Evolutionary conservation across 1,140 invertebrate genomes (phyloP).

Genomic region (Drosophila sulfurigaster): DNA sequence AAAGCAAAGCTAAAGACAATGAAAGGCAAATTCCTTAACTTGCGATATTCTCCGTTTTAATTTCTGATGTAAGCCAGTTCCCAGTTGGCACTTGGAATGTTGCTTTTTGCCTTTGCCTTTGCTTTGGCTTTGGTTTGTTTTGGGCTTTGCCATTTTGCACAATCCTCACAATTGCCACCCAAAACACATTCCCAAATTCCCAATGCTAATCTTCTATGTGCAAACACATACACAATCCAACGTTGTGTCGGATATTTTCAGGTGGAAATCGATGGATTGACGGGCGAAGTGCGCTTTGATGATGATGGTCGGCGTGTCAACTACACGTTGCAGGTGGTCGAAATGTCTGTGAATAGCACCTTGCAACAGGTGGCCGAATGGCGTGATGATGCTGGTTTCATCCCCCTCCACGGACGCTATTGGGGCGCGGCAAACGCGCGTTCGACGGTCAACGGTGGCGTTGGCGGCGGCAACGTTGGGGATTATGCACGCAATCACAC

Average conservation of each 20-base stretch:
- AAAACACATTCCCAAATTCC: conserved; percentile 23
- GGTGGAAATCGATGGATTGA: conserved; percentile 96
- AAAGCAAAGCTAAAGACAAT: background rate
- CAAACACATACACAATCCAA: background rate
- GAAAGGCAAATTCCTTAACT: background rate
- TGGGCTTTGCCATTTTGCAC: background rate
- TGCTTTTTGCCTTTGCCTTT: background rate
- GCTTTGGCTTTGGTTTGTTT: background rate
- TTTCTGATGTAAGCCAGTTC: conserved; percentile 9
- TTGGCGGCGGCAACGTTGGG: conserved; percentile 71
- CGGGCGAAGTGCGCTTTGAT: conserved; percentile 94
- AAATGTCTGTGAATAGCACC: conserved; percentile 95
- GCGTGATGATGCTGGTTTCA: conserved; percentile 93
- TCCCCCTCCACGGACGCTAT: conserved; percentile 89
- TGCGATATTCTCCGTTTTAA: conserved; percentile 9
- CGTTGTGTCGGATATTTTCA: conserved; percentile 85
- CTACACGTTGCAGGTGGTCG: conserved; percentile 96
- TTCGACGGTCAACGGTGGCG: conserved; percentile 87
- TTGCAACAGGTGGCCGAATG: conserved; percentile 96
- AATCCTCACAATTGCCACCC: background rate
- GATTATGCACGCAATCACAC: conserved; percentile 94
- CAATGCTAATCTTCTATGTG: conserved; percentile 41
- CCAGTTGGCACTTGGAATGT: conserved; percentile 6
- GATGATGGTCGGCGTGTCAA: conserved; percentile 94
- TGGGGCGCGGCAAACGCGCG: conserved; percentile 86